Base-by-base conservation (phyloP, 2,888 invertebrate genomes). In the Eupeodes luniger region DNA sequence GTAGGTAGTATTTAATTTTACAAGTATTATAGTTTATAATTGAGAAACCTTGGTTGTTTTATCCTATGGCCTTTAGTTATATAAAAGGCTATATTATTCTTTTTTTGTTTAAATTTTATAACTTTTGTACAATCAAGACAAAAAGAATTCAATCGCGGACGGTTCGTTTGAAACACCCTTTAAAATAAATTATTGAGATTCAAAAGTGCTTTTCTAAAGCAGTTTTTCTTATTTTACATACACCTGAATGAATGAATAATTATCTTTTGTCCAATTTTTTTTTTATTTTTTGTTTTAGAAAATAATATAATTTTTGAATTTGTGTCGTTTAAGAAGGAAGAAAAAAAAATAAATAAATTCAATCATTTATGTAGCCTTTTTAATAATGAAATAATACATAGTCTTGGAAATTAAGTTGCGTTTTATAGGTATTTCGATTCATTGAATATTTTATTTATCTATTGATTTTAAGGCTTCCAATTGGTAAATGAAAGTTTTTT, bases 241-340 rank as follows among this genome's bases (percentile, higher is more conserved):
- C 49, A 36, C 66, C 55, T 84, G 80, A 72, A 84, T 62, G 6
- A 40, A 72, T 80, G 77, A 88, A 74, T 77, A 72, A 80, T 67
- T 57, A 47, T 14, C 16, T 12, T 36, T 62, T 57, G 67, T 69
- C 27, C 14, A 14, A 36, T 14, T 10, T 19, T 44, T 44, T 36
- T 62, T 49, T 61, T 49, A 19, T 69, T 27, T 62, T 66, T 81
- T 61, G 51, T 81, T 84, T 47, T 59, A 27, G 44, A 72, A 44
- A 72, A 44, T 10, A 27, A 19, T 57, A 55, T 36, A 6, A 51
- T 51, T 47, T 5, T 2, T 67, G n/a, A 11, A 51, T 51, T 47
- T 9, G 6, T 67, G n/a, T 51, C n/a, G 11, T 69, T 40, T 10
- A 51, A 55, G 1, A n/a, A 44, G 10, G 11, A 34, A 14, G n/a